phyloP scores from a whole-genome alignment of 2,797 vertebrate genomes.

The Champsocephalus gunnari region DNA sequence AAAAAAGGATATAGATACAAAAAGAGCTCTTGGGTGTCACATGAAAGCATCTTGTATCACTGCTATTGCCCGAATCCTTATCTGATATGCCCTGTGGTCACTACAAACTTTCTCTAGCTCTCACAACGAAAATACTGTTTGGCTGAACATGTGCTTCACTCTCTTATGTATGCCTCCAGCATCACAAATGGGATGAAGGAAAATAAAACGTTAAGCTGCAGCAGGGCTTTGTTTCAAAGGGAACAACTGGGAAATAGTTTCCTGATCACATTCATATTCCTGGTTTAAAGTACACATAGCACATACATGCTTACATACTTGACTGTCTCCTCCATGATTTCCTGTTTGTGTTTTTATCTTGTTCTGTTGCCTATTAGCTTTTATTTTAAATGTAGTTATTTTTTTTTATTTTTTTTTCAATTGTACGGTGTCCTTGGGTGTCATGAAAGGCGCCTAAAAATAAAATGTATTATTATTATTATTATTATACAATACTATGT shows the following conservation, averaged over 20 bases:
- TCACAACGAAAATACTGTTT: constrained; percentile 64
- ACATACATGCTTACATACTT: too few relatives aligned
- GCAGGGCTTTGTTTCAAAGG: not conserved
- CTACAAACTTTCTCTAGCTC: not conserved
- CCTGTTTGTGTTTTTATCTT: too few relatives aligned
- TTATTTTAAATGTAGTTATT: too few relatives aligned
- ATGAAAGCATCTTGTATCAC: not conserved
- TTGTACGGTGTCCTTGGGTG: too few relatives aligned
- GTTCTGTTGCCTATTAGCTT: too few relatives aligned
- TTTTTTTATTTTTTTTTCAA: too few relatives aligned
- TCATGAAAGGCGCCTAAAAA: too few relatives aligned
- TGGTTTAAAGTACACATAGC: not conserved
- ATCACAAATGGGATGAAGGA: not conserved
- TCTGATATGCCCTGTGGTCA: constrained; percentile 43
- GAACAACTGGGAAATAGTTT: not conserved
- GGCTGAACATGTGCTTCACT: constrained; percentile 20
- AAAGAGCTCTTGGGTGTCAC: not conserved
- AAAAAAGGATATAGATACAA: rapidly evolving
- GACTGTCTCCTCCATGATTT: too few relatives aligned
- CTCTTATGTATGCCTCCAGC: not conserved
- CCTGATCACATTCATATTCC: not conserved
- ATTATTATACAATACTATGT: not conserved
- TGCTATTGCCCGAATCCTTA: constrained; percentile 24
- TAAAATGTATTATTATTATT: too few relatives aligned
- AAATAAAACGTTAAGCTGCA: not conserved